Evolutionary conservation across 2,113 vertebrate species (phyloP).

Genomic region (Pseudorasbora parva): DNA sequence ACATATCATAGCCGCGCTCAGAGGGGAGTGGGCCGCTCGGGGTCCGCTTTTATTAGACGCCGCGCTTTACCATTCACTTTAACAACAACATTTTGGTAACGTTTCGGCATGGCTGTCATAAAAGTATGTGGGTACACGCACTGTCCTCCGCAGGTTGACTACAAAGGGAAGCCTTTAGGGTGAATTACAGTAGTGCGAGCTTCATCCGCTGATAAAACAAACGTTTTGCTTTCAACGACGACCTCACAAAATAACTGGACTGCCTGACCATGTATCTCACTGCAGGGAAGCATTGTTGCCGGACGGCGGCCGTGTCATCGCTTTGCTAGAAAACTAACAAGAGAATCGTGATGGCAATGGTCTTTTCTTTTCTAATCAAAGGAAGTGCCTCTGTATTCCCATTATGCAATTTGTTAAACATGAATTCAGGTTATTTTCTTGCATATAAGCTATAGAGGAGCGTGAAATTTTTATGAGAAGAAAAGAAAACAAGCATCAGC

Average conservation of each 20-base stretch:
- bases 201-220: conserved; percentile 68
- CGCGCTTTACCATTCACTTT: conserved; percentile 37
- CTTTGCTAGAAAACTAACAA: conserved; percentile 68
- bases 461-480: conserved; percentile 71
- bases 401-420: conserved; percentile 86
- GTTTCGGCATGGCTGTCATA: conserved; percentile 28
- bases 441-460: conserved; percentile 82
- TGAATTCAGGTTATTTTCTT: conserved; percentile 84
- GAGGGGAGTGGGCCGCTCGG: conserved; percentile 50
- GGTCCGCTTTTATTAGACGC: not conserved
- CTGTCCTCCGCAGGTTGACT: conserved; percentile 51
- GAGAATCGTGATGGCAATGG: conserved; percentile 67
- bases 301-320: conserved; percentile 66
- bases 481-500: conserved; percentile 63
- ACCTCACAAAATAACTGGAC: conserved; percentile 85
- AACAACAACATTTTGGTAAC: not conserved
- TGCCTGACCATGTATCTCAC: conserved; percentile 76
- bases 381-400: conserved; percentile 86
- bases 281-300: conserved; percentile 75
- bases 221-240: conserved; percentile 25
- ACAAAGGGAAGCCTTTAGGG: conserved; percentile 74
- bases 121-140: conserved; percentile 21
- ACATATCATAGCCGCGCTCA: conserved; percentile 70
- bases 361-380: conserved; percentile 80
- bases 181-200: conserved; percentile 68